Conservation (phyloP, 2,797 vertebrate genomes). For the Gallinago stenura region DNA sequence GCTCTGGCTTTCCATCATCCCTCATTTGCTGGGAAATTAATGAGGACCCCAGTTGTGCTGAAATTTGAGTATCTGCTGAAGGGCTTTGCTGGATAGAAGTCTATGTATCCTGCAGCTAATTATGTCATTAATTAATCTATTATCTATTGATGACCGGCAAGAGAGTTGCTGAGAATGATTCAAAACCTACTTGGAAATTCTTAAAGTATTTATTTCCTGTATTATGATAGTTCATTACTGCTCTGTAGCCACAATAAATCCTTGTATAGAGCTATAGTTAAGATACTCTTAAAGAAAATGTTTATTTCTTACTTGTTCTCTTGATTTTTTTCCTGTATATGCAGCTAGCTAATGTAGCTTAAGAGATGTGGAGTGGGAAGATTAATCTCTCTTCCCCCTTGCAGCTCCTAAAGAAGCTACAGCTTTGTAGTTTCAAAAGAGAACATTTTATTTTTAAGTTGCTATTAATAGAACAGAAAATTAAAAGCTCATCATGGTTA, state of each 20-base stretch:
- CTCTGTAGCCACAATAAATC: not conserved
- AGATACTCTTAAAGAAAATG: not conserved
- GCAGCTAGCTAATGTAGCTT: not conserved
- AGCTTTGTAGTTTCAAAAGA: slow-evolving; percentile 50
- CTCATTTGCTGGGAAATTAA: not conserved
- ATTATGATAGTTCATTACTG: not conserved
- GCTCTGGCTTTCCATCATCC: not conserved
- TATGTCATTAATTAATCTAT: slow-evolving; percentile 36
- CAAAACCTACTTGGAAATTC: not conserved
- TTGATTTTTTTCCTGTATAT: not conserved
- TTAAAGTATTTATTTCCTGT: not conserved
- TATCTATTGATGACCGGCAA: not conserved
- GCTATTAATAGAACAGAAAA: slow-evolving; percentile 65
- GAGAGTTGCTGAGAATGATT: not conserved
- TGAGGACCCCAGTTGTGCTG: not conserved
- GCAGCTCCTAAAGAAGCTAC: slow-evolving; percentile 50
- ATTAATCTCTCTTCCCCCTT: slow-evolving; percentile 45
- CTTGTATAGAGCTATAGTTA: not conserved
- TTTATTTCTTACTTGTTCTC: not conserved
- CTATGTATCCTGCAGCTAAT: slow-evolving; percentile 23
- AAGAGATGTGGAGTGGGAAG: slow-evolving; percentile 30
- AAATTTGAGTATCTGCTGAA: slow-evolving; percentile 37
- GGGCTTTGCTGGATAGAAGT: not conserved
- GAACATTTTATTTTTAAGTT: slow-evolving; percentile 71
- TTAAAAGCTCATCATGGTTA: slow-evolving; percentile 63